Evolutionary conservation across 2,113 vertebrate genomes (phyloP).

Genomic region (Steatornis caripensis): DNA sequence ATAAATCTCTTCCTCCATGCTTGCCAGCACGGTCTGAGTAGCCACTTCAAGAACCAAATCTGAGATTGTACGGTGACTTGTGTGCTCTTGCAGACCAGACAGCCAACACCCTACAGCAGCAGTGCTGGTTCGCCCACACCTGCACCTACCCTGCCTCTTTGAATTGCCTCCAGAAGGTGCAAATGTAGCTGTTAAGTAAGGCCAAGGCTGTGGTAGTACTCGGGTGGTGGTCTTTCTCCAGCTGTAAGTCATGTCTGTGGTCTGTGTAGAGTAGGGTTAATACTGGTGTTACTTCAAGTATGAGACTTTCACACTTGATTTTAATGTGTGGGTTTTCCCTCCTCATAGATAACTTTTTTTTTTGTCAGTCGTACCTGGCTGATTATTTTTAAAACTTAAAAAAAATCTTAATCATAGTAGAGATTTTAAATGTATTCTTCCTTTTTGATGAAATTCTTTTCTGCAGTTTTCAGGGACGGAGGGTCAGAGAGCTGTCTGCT

Average conservation of each 20-base stretch:
- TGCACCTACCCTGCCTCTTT: not conserved
- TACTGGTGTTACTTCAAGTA: not conserved
- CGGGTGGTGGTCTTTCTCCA: not conserved
- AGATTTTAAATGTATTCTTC: not conserved
- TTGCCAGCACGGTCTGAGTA: not conserved
- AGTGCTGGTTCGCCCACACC: not conserved
- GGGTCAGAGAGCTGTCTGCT: not conserved
- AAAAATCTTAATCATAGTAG: not conserved
- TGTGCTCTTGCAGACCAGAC: not conserved
- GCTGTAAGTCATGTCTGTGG: not conserved
- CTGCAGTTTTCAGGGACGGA: not conserved
- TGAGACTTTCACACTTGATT: not conserved
- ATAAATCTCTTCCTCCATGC: not conserved
- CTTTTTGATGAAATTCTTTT: not conserved
- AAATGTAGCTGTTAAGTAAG: not conserved
- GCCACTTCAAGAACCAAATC: not conserved
- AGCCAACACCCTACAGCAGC: not conserved
- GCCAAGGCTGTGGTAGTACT: not conserved
- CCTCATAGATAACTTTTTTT: fast-evolving
- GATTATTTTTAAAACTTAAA: not conserved
- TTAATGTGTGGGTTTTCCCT: not conserved
- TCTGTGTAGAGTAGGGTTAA: not conserved
- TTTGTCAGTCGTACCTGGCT: not conserved
- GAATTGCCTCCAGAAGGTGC: not conserved
- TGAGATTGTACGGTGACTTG: fast-evolving